These are phyloP conservation scores for Hyperoplus lanceolatus DNA, from an alignment of 2,797 vertebrate genomes.

Conservation along the genomic window DNA sequence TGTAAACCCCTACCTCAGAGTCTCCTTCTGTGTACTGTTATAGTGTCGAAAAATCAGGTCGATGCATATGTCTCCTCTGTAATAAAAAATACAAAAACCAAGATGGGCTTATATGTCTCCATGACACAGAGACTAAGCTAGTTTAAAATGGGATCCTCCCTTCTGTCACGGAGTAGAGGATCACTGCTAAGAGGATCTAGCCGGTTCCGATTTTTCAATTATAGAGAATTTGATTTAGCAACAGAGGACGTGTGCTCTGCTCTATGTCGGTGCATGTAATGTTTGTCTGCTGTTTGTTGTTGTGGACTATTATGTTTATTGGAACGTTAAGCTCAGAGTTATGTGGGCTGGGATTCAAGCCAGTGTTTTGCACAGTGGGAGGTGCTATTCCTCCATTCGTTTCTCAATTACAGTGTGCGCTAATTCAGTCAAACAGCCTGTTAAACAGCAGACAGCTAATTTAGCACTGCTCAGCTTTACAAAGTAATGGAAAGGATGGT, in stretches of 20 bases:
- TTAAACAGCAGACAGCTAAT: conserved; percentile 62
- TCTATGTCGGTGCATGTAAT: conserved; percentile 23
- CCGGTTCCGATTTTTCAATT: conserved; percentile 38
- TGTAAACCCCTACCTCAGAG: not conserved
- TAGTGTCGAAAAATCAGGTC: not conserved
- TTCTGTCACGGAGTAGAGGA: conserved; percentile 12
- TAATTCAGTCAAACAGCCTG: conserved; percentile 56
- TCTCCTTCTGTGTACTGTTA: not conserved
- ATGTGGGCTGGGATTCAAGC: conserved; percentile 36
- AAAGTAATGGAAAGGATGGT: conserved; percentile 23
- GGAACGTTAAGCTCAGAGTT: conserved; percentile 42
- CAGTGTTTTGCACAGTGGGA: conserved; percentile 45
- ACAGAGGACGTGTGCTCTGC: conserved; percentile 42
- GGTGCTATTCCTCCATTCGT: conserved; percentile 33
- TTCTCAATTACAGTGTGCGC: conserved; percentile 46
- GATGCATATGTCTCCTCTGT: not conserved
- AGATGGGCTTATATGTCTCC: not conserved
- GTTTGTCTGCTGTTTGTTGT: conserved; percentile 43
- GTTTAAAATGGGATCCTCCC: conserved; percentile 24
- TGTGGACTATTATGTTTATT: conserved; percentile 25
- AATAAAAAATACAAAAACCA: conserved; percentile 2
- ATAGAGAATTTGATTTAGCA: conserved; percentile 29
- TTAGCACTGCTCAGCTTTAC: conserved; percentile 53
- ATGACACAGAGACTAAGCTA: not conserved
- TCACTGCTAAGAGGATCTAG: conserved; percentile 27